A percentile compares a stretch with the other conserved stretches of the same genome.
Evolutionary conservation across 2,888 invertebrate genomes (phyloP).

Genomic region (Cryptophagus acutangulus): DNA sequence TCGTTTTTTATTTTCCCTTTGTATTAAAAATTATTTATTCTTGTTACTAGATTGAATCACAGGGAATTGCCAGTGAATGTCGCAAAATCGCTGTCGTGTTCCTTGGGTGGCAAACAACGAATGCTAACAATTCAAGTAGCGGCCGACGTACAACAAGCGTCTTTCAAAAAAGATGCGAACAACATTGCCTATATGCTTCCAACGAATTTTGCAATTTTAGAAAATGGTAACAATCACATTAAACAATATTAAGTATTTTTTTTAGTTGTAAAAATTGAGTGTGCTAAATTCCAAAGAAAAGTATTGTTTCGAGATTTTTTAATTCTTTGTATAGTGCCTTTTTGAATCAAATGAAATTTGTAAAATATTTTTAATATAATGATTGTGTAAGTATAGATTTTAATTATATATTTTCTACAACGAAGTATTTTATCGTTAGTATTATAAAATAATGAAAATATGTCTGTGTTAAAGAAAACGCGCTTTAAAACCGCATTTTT

Average conservation of each 20-base stretch:
- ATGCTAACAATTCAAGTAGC: conserved; percentile 57
- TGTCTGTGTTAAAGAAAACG: conserved; percentile 1
- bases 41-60: conserved; percentile 57
- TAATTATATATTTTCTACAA: conserved; percentile 11
- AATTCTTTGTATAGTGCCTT: neutral
- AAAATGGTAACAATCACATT: conserved; percentile 45
- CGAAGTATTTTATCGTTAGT: conserved; percentile 4
- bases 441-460: neutral
- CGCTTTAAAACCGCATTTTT: neutral
- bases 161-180: conserved; percentile 53
- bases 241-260: conserved; percentile 34
- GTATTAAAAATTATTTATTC: conserved; percentile 10
- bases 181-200: conserved; percentile 53
- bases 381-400: no score
- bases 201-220: conserved; percentile 49
- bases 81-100: conserved; percentile 72
- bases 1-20: neutral
- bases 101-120: conserved; percentile 74
- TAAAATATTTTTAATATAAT: no score
- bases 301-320: neutral
- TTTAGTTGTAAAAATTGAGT: no score
- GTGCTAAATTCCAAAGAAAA: conserved; percentile 1
- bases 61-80: conserved; percentile 69
- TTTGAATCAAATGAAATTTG: no score
- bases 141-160: conserved; percentile 50